phyloP scores from a whole-genome alignment of 2,113 vertebrate genomes.

The Albula goreensis region DNA sequence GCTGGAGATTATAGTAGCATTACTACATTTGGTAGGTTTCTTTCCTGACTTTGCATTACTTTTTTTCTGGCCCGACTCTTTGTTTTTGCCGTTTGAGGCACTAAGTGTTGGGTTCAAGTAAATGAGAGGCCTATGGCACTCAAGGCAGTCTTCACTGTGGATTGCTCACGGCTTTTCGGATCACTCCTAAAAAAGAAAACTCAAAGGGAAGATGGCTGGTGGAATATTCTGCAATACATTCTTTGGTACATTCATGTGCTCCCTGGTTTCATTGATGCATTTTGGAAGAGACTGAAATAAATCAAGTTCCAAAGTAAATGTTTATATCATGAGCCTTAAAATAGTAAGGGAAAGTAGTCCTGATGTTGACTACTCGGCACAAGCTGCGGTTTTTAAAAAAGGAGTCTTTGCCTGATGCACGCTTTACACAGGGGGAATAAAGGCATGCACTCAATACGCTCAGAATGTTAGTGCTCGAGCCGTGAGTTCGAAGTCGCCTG shows the following conservation, averaged over 20 bases:
- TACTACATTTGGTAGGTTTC: conserved; percentile 53
- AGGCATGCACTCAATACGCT: background rate
- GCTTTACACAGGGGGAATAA: background rate
- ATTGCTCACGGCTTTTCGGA: background rate
- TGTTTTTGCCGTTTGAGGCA: conserved; percentile 42
- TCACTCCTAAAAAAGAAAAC: background rate
- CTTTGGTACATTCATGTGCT: background rate
- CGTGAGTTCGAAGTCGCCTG: background rate
- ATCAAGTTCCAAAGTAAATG: background rate
- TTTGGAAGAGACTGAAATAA: background rate
- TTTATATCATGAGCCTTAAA: background rate
- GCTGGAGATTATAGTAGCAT: conserved; percentile 59
- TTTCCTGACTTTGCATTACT: conserved; percentile 52
- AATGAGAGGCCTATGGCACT: background rate
- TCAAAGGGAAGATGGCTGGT: background rate
- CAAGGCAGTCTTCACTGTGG: background rate
- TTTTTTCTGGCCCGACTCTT: conserved; percentile 54
- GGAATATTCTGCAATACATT: background rate
- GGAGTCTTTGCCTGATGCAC: too few species aligned
- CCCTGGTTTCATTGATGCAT: background rate
- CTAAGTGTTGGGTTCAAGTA: background rate
- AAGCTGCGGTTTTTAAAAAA: background rate
- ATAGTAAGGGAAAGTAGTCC: background rate
- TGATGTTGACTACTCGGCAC: background rate
- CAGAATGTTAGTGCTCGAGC: background rate